Base-by-base conservation (phyloP, 2,113 vertebrate species). In the Drymodes brunneopygia region DNA sequence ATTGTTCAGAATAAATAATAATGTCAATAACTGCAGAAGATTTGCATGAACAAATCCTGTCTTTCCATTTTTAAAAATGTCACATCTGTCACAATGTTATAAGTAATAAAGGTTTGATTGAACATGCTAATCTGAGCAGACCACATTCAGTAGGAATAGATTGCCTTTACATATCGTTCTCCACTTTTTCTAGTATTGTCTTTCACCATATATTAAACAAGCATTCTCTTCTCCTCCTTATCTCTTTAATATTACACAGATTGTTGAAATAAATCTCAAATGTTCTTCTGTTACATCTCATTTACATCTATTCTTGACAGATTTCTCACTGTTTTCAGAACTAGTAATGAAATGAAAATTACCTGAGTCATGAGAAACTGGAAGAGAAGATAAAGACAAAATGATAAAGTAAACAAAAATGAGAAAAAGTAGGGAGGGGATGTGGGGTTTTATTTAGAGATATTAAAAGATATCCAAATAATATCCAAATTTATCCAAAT, bases 311-410 rank as follows among this genome's bases (percentile, higher is more conserved):
- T 85, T 90, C 62, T 79, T 88, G 78, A 85, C 81, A 90, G 78
- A 85, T 91, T 80, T 92, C 54, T 94, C 62, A 45, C n/a, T 75
- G 45, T 84, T 94, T 95, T 85, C 54, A 62, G 74, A 91, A 89
- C 74, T 50, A 58, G 20, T 42, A 82, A 77, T 58, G 35, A 75
- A 77, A 82, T 72, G 57, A 80, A 89, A 82, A 77, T 75, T 6
- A n/a, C 75, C 61, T 72, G 61, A 94, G 50, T 91, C 73, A 87
- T 80, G 48, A 88, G 78, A 77, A 86, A 90, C 50, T 57, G 53
- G n/a, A 85, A 91, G 23, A 82, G 71, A 58, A 83, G 47, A 73
- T 70, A 81, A 95, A 86, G 27, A 12, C 21, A 82, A 54, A 96
- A 92, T 65, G 19, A 57, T 33, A 61, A 86, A 70, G 47, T 67